phyloP scores from a whole-genome alignment of 2,888 invertebrate species.

The Ophion slaviceki region DNA sequence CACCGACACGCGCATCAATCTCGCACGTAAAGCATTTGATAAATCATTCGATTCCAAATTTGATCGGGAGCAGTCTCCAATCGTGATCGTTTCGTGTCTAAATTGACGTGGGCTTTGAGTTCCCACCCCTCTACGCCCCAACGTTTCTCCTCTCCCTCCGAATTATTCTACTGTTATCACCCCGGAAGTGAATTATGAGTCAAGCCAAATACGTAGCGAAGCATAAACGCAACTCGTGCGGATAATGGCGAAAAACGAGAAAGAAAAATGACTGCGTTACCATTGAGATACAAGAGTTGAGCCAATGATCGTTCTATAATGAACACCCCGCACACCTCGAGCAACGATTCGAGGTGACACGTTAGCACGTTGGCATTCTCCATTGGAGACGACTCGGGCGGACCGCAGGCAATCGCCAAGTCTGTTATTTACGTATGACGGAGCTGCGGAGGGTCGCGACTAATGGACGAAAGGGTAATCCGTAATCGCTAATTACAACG shows the following conservation, averaged over 20 bases:
- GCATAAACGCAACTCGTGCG: too few species aligned
- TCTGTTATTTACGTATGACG: slow-evolving; percentile 30
- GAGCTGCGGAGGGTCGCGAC: slow-evolving; percentile 60
- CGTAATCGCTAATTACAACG: slow-evolving; percentile 78
- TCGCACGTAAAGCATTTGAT: slow-evolving; percentile 55
- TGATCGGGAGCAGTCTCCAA: slow-evolving; percentile 63
- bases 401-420: neutral
- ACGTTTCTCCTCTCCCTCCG: slow-evolving; percentile 8
- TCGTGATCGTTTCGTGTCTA: slow-evolving; percentile 60
- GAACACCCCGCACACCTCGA: neutral
- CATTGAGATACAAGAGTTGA: neutral
- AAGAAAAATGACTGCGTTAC: neutral
- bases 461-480: slow-evolving; percentile 78
- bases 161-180: slow-evolving; percentile 27
- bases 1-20: neutral
- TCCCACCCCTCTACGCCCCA: slow-evolving; percentile 1
- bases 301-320: neutral
- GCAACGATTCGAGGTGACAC: neutral
- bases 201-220: too few species aligned
- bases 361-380: neutral
- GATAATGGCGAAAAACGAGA: neutral
- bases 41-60: slow-evolving; percentile 69
- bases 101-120: slow-evolving; percentile 33
- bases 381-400: neutral
- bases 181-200: neutral